phyloP scores from a whole-genome alignment of 2,888 invertebrate genomes.

The Lymantria monacha region DNA sequence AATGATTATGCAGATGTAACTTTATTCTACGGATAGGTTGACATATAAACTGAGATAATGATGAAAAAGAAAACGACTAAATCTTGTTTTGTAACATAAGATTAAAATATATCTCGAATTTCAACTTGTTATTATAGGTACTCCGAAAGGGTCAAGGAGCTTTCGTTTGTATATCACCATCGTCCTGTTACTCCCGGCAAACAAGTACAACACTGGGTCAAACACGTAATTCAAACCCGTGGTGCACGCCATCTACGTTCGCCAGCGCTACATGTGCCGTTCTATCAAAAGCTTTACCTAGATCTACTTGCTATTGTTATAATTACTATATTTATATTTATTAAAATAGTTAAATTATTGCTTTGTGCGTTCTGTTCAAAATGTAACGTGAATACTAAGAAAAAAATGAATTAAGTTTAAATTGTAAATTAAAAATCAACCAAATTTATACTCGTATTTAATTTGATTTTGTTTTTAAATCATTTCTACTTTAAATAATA shows the following conservation, averaged over 20 bases:
- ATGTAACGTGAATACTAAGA: neutral
- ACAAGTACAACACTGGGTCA: constrained; percentile 86
- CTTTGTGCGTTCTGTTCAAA: neutral
- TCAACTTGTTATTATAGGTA: constrained; percentile 46
- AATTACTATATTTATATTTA: neutral
- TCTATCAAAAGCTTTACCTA: constrained; percentile 60
- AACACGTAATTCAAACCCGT: too few relatives aligned
- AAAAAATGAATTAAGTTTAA: constrained; percentile 1
- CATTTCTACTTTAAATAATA: too few relatives aligned
- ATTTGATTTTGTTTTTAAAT: too few relatives aligned
- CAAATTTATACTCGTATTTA: too few relatives aligned
- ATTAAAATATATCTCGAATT: too few relatives aligned
- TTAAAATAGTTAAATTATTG: neutral
- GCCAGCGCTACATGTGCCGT: constrained; percentile 41
- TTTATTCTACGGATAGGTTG: too few relatives aligned
- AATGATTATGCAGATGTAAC: too few relatives aligned
- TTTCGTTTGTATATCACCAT: constrained; percentile 50
- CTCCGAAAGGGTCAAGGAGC: constrained; percentile 34
- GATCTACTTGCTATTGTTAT: too few relatives aligned
- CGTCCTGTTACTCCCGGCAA: constrained; percentile 81
- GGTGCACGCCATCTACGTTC: constrained; percentile 68
- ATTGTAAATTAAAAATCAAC: too few relatives aligned
- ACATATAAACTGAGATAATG: too few relatives aligned
- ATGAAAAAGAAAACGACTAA: too few relatives aligned
- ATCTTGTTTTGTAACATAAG: too few relatives aligned